Base-by-base conservation (phyloP, 1,140 invertebrate species). In the Caenorhabditis remanei region DNA sequence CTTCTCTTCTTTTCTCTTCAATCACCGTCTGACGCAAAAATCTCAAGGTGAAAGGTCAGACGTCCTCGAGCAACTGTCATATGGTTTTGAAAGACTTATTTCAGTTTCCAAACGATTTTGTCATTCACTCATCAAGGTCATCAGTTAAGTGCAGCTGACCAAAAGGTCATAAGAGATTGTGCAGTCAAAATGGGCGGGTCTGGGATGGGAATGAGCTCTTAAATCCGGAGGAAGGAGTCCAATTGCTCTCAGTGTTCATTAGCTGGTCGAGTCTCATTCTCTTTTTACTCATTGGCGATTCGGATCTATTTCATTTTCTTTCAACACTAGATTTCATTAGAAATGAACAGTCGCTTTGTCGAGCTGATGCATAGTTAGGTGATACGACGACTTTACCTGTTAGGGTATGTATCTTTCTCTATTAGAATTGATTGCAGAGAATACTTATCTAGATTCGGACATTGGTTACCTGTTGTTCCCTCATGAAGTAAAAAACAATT, bases 91-190 rank as follows among this genome's bases (percentile, higher is more conserved):
- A 71, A 71, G 40, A 71, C 40, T 71, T 48, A 9, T 79, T 79
- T 71, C 11, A 71, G 41, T 71, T 71, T 19, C 65, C 43, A 40
- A 71, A 14, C n/a, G 40, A 79, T 79, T 79, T 50, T 19, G 46
- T 50, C 71, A 8, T 24, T 46, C 32, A 32, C n/a, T 79, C 13
- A 79, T 79, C 71, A 79, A n/a, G 43, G 46, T 79, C 71, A 79
- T 79, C 71, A 79, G 19, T n/a, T 50, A 24, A 79, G 71, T 79
- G 71, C 71, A 79, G 71, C 71, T 53, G 71, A 79, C 71, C 71
- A 50, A 79, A 79, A 79, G 71, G 71, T 79, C 71, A 79, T n/a
- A 79, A 14, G 71, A 50, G 46, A 43, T 71, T 43, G 41, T 71
- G 65, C 11, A 71, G 46, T 19, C 7, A 50, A 50, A 79, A 50